Base-by-base conservation (phyloP, 2,888 invertebrate genomes). In the Itoplectis maculator region DNA sequence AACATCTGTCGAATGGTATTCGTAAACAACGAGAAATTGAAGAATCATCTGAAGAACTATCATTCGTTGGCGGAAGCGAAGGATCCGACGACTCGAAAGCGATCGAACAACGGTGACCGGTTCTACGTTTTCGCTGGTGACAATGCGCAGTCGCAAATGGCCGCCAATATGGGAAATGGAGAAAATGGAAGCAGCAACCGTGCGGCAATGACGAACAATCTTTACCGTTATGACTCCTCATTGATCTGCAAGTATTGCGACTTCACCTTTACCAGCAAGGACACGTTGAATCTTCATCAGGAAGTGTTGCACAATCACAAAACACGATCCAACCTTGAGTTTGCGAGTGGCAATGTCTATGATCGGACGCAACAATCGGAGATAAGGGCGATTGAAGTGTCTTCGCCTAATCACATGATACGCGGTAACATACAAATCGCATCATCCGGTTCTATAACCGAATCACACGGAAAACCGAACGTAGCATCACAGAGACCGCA, bases 151-250 rank as follows among this genome's bases (percentile, higher is more conserved):
- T 15, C 70, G 9, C 8, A 45, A 15, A 11, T 15, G 2, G 15
- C 29, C 29, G 42, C 42, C 2, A 56, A 7, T 2, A 42, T 56
- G 8, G 23, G 42, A 42, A 70, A 45, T 9, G 20, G 15, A 13
- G 15, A 56, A 2, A 5, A 56, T 9, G 8, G 15, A 5, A 56
- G 42, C 56, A 45, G 45, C 42, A 29, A 42, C 6, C 0, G 0
- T 0, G 8, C 56, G n/a, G 56, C 7, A 7, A 23, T 59, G 9
- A 35, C 45, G 59, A 29, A 8, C 11, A 29, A 15, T n/a, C 29
- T 72, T 35, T 72, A 72, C 59, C 70, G 70, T 18, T 72, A 72
- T 18, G 59, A 18, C 0, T 11, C 23, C 0, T 15, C 70, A 15
- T 18, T 37, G 35, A 13, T 20, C 2, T 72, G 70, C 45, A 29